phyloP scores from a whole-genome alignment of 1,140 invertebrate species.

The Trichogramma pretiosum region DNA sequence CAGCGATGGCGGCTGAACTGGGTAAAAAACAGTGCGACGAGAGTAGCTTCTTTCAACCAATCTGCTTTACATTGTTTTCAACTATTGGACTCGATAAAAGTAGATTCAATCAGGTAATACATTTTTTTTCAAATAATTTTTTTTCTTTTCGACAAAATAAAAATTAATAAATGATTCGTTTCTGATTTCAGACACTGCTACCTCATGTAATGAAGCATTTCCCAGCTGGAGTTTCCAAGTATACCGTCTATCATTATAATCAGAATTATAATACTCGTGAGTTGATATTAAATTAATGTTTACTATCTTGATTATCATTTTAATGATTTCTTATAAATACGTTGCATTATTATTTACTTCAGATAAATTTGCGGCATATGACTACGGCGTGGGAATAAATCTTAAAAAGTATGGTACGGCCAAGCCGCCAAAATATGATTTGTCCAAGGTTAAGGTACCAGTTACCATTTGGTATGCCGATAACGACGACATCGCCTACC shows the following conservation, averaged over 20 bases:
- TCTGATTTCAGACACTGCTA: neutral
- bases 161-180: neutral
- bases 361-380: slow-evolving; percentile 3
- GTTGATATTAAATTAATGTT: neutral
- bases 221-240: neutral
- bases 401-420: neutral
- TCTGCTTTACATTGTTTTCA: neutral
- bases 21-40: neutral
- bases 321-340: neutral
- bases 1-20: neutral
- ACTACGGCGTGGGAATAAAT: neutral
- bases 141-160: neutral
- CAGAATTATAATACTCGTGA: slow-evolving; percentile 24
- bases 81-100: neutral
- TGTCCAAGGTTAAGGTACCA: slow-evolving; percentile 1
- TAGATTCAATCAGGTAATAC: slow-evolving; percentile 4
- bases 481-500: slow-evolving; percentile 1
- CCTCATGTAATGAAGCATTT: neutral
- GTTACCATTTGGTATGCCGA: neutral
- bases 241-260: slow-evolving; percentile 3
- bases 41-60: neutral
- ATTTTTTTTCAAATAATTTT: neutral
- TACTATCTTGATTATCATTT: neutral
- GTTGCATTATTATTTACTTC: no score
- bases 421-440: neutral